These are phyloP conservation scores for Caenorhabditis elegans DNA, from an alignment of 1,140 invertebrate genomes.

Conservation along the genomic window WBcel235 BX284606.5:8453001-8453500, in stretches of 20 bases:
- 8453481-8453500: background rate
- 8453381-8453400: slow-evolving; percentile 6
- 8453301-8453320: background rate
- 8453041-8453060: background rate
- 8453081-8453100: background rate
- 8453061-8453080: background rate
- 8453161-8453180: background rate
- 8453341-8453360: background rate
- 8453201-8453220: background rate
- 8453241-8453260: background rate
- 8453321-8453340: background rate
- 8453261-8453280: background rate
- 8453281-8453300: background rate
- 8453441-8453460: background rate
- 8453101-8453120: background rate
- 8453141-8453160: background rate
- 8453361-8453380: background rate
- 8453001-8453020: background rate
- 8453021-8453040: background rate
- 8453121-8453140: background rate
- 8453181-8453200: background rate
- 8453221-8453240: background rate
- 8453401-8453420: background rate
- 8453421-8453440: background rate
- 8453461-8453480: background rate